These are phyloP conservation scores for Octodon degus DNA, from an alignment of 2,113 vertebrate genomes.

Conservation along the genomic window DNA sequence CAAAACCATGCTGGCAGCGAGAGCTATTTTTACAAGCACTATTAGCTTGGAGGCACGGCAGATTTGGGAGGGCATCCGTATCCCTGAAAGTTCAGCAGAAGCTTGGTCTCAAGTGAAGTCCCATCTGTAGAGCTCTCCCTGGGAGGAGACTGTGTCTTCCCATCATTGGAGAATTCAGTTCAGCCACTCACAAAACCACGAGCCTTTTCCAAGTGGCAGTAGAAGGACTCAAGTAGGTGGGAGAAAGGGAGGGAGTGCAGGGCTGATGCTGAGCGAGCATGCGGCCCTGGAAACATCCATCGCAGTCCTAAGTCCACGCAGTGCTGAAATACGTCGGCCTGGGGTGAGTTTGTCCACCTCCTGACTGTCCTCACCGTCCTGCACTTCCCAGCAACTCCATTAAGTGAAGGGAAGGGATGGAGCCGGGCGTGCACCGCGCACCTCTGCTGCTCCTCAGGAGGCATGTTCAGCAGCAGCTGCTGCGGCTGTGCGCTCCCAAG, in stretches of 20 bases:
- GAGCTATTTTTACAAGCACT: slow-evolving; percentile 89
- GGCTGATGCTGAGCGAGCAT: neutral
- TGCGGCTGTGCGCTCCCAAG: neutral
- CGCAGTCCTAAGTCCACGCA: neutral
- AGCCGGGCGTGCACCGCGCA: neutral
- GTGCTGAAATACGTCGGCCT: neutral
- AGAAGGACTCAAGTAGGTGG: neutral
- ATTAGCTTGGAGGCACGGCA: slow-evolving; percentile 82
- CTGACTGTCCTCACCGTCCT: neutral
- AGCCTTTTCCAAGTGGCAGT: slow-evolving; percentile 39
- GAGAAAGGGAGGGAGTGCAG: neutral
- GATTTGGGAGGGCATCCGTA: slow-evolving; percentile 86
- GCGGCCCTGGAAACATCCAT: neutral
- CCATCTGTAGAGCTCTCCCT: slow-evolving; percentile 76
- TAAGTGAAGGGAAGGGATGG: neutral
- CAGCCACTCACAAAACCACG: slow-evolving; percentile 64
- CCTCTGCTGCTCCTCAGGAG: neutral
- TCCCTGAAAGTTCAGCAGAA: slow-evolving; percentile 80
- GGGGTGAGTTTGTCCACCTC: neutral
- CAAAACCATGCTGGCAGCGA: slow-evolving; percentile 90
- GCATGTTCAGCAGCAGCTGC: neutral
- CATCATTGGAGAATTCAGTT: slow-evolving; percentile 65
- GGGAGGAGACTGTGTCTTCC: slow-evolving; percentile 66
- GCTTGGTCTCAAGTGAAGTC: slow-evolving; percentile 78
- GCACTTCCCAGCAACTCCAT: neutral